Evolutionary conservation across 2,888 invertebrate species (phyloP).

Genomic region (Leptogaster cylindrica): DNA sequence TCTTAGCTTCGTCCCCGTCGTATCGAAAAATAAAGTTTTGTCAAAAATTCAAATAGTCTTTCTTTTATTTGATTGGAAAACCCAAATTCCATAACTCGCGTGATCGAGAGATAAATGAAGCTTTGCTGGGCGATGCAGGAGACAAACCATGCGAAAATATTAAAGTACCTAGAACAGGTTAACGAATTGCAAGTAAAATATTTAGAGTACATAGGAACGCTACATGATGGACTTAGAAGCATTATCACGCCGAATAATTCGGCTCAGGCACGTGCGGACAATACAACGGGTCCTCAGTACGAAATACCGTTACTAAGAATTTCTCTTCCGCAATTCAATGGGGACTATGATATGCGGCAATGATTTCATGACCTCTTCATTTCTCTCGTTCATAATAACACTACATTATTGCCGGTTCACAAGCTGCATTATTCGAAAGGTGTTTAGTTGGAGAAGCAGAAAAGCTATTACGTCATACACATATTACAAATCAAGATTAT

Average conservation of each 20-base stretch:
- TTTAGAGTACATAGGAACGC: not conserved
- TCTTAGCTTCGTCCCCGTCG: too few relatives aligned
- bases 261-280: not conserved
- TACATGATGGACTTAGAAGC: not conserved
- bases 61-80: too few relatives aligned
- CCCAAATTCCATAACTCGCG: too few relatives aligned
- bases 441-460: too few relatives aligned
- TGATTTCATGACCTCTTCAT: too few relatives aligned
- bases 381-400: not conserved
- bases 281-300: not conserved
- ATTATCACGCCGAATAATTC: not conserved
- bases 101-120: not conserved
- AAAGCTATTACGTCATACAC: too few relatives aligned
- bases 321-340: too few relatives aligned
- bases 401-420: not conserved
- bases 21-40: too few relatives aligned
- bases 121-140: not conserved
- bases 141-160: not conserved
- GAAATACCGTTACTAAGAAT: not conserved
- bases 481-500: too few relatives aligned
- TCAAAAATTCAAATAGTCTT: not conserved
- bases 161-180: not conserved
- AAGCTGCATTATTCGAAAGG: not conserved
- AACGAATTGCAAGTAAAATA: not conserved
- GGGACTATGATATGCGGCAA: too few relatives aligned